Evolutionary conservation across 35 echinoderm and acorn worm genomes (phyloP), one percentile per base, ranked within the genome.

Genomic region (Eucidaris tribuloides): DNA sequence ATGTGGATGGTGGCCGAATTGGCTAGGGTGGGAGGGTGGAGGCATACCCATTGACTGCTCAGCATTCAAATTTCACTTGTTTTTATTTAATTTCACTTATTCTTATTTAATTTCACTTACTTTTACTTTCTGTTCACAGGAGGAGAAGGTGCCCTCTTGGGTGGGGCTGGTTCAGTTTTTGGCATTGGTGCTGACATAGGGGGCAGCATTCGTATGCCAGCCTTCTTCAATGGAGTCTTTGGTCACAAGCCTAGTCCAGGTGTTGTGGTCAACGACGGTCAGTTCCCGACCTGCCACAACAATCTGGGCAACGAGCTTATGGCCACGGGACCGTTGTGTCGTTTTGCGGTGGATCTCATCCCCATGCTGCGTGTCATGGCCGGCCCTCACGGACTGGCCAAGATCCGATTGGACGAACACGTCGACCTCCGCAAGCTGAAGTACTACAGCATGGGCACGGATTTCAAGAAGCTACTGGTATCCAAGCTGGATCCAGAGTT

Each of bases 161-260:
- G 84, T 45, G 94, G 81, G 23, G 90, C 77, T 62, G 90, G 76
- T 11, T 97, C 94, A n/a, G 86, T 97, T 18, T 86, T 93, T 42
- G 90, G 94, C 18, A 89, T 97, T 3, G 90, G 94, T 32, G 82
- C 94, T 42, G 90, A 97, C 76, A 97, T 97, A 46, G 94, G 90
- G 39, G 94, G 94, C 89, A 92, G 90, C 45, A 97, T 97, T 79
- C 81, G 90, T 38, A 92, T 97, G 94, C 94, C 94, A 22, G 86
- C 84, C 43, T 97, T 92, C 89, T 97, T 97, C 78, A 97, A 97
- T 82, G 94, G 90, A 5, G 78, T 96, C n/a, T 96, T 96, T 74
- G 93, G 93, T 40, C 94, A 97, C 64, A 97, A 93, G 64, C 90
- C 94, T 37, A 96, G 82, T 72, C 20, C 42, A 92, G 94, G 81